Conservation (phyloP, 2,797 vertebrate genomes). For the Macrochelys suwanniensis region DNA sequence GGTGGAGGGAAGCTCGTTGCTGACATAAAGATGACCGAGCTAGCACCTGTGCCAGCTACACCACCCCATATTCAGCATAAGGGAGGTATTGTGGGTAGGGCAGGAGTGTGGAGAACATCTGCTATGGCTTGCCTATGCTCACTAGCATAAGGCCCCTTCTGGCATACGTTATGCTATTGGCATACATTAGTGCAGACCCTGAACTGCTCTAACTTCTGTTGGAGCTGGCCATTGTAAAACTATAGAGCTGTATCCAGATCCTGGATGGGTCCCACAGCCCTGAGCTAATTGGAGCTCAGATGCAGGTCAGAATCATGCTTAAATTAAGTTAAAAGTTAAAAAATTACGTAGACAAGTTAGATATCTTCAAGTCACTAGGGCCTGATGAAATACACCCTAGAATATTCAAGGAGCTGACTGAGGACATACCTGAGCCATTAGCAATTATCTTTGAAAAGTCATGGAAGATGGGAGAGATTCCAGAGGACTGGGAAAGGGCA, state of each 20-base stretch:
- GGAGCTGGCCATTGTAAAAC: background rate
- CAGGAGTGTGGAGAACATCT: background rate
- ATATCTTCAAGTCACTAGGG: too few relatives aligned
- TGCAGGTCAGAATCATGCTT: background rate
- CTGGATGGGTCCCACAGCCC: background rate
- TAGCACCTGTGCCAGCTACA: background rate
- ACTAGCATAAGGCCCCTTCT: background rate
- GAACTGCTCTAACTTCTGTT: background rate
- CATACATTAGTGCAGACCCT: background rate
- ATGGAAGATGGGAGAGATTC: too few relatives aligned
- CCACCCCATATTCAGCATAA: background rate
- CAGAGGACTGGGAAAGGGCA: too few relatives aligned
- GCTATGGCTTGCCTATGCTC: background rate
- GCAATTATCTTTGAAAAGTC: too few relatives aligned
- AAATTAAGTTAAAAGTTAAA: background rate
- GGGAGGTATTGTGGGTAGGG: background rate
- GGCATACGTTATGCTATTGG: background rate
- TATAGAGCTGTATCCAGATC: background rate
- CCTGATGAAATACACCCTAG: too few relatives aligned
- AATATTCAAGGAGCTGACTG: too few relatives aligned
- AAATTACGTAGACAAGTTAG: too few relatives aligned
- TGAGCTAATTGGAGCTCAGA: background rate
- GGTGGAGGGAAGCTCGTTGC: conserved; percentile 6
- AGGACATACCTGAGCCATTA: too few relatives aligned
- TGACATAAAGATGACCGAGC: background rate